These are phyloP conservation scores for Lithophane ornitopus DNA, from an alignment of 2,888 invertebrate genomes.

Conservation along the genomic window DNA sequence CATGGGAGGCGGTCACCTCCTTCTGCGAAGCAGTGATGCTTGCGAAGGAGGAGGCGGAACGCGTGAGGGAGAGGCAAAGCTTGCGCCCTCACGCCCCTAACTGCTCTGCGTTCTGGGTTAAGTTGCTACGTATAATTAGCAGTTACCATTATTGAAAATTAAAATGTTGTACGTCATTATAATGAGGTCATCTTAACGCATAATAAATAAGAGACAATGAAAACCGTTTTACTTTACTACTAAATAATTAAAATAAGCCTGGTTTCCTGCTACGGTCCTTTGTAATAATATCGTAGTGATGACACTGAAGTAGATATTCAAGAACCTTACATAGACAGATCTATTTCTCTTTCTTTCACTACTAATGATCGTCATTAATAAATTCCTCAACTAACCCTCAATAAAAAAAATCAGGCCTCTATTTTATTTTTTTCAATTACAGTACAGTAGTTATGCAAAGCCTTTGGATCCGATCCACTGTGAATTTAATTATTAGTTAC, in stretches of 20 bases:
- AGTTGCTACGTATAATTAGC: no score
- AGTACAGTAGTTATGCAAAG: conserved; percentile 58
- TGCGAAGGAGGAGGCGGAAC: no score
- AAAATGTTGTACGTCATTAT: no score
- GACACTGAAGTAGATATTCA: background rate
- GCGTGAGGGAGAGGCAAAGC: no score
- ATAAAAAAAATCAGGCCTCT: conserved; percentile 18
- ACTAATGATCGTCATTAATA: conserved; percentile 25
- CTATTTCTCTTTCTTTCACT: background rate
- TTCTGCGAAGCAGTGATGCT: no score
- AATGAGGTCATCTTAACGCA: no score
- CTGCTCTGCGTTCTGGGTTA: no score
- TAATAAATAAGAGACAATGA: no score
- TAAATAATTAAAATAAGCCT: background rate
- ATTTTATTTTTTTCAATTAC: conserved; percentile 52
- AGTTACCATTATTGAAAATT: no score
- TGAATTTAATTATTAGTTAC: conserved; percentile 76
- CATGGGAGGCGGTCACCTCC: no score
- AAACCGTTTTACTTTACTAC: no score
- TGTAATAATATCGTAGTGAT: background rate
- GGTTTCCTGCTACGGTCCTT: background rate
- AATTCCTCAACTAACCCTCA: background rate
- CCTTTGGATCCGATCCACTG: conserved; percentile 56
- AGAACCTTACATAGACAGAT: background rate
- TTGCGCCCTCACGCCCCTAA: no score